Evolutionary conservation across 2,113 vertebrate species (phyloP), one percentile per base, ranked within the genome.

Genomic region (Crypturellus undulatus): DNA sequence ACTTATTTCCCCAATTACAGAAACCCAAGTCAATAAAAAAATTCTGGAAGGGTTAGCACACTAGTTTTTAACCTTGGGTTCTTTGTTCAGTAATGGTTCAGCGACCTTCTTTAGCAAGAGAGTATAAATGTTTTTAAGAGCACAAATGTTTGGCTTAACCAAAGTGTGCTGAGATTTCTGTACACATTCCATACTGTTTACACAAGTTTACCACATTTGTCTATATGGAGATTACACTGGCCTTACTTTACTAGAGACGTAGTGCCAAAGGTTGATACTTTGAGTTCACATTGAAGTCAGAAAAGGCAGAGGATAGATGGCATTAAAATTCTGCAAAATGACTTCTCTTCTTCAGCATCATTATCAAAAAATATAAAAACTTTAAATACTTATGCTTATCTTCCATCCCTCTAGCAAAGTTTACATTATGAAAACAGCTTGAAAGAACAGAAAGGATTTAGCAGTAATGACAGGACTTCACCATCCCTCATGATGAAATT

Each of bases 261-360:
- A 19, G 60, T 64, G 7, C 7, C 36, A 49, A 49, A 47, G 9
- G 4, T 13, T 65, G 43, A 43, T 79, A 71, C 11, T 60, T 80
- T 71, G 40, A 84, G 83, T 80, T 90, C 56, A 63, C 21, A 49
- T 5, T 47, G 21, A 49, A 49, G 21, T 18, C 6, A 56, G 43
- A 59, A 76, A 73, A 70, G 12, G 25, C 5, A 49, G n/a, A 7
- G 7, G 26, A 72, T 4, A 71, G 2, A 84, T 2, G 51, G 40
- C 28, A 68, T 40, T 49, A 64, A 78, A 43, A 60, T 25, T 54
- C 49, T 68, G 6, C 4, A 1, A 25, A 84, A 56, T 34, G 45
- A 18, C 17, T 77, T 65, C 0, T 51, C 34, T 77, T 79, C 26
- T 93, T 70, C 24, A 7, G 1, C 1, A 0, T 40, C 40, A 7